Evolutionary conservation across 2,888 invertebrate species (phyloP).

Genomic region (Chaitophorus viminalis): DNA sequence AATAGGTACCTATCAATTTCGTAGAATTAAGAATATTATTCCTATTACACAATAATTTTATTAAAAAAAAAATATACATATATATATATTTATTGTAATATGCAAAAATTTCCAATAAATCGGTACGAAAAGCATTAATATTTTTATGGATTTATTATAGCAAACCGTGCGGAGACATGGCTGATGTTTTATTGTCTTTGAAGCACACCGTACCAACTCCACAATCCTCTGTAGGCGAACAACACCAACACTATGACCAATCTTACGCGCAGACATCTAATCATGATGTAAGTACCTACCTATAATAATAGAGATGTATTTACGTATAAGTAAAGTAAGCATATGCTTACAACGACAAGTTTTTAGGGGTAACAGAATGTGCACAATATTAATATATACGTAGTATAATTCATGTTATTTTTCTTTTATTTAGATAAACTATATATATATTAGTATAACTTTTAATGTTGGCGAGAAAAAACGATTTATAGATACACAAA

Average conservation of each 20-base stretch:
- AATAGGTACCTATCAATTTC: too few relatives aligned
- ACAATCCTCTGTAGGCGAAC: slow-evolving; percentile 51
- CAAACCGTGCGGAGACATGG: slow-evolving; percentile 70
- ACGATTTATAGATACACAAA: too few relatives aligned
- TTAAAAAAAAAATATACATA: background rate
- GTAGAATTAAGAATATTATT: background rate
- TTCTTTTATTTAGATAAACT: too few relatives aligned
- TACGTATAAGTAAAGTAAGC: too few relatives aligned
- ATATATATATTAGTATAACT: too few relatives aligned
- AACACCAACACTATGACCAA: slow-evolving; percentile 50
- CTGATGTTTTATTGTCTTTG: slow-evolving; percentile 87
- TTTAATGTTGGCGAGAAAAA: too few relatives aligned
- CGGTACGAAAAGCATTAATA: background rate
- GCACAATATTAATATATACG: too few relatives aligned
- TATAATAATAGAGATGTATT: too few relatives aligned
- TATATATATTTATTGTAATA: background rate
- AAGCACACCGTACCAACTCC: slow-evolving; percentile 78
- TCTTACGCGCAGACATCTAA: slow-evolving; percentile 22
- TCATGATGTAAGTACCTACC: slow-evolving; percentile 38
- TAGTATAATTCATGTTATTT: too few relatives aligned
- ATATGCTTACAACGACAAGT: too few relatives aligned
- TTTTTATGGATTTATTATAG: slow-evolving; percentile 20
- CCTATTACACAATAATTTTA: background rate
- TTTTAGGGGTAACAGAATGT: too few relatives aligned
- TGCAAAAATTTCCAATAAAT: background rate